These are phyloP conservation scores for Anhinga rufa DNA, from an alignment of 2,113 vertebrate genomes.

Conservation along the genomic window DNA sequence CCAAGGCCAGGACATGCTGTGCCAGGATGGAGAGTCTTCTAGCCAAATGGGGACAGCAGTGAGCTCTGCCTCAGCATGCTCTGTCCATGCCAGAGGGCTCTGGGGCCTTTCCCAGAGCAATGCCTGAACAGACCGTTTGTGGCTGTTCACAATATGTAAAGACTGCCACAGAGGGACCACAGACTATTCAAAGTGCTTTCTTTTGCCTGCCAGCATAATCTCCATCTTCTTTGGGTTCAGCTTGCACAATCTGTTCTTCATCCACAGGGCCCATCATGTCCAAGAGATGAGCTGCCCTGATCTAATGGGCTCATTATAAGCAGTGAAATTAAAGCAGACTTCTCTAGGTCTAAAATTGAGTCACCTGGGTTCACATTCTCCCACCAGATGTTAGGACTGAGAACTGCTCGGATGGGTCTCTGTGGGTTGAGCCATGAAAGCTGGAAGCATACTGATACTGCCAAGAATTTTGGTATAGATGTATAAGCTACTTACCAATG, in stretches of 20 bases:
- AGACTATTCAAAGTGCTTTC: neutral
- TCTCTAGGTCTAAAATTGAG: neutral
- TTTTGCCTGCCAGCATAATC: conserved; percentile 1
- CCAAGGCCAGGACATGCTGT: neutral
- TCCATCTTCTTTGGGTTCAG: neutral
- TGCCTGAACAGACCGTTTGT: neutral
- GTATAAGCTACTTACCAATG: neutral
- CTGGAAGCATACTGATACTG: neutral
- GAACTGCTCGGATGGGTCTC: neutral
- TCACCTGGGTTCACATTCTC: neutral
- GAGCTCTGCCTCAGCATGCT: neutral
- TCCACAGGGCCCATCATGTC: neutral
- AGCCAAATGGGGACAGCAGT: neutral
- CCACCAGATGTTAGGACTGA: neutral
- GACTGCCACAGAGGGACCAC: neutral
- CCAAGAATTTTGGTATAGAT: neutral
- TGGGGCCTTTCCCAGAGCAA: neutral
- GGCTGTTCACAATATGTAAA: neutral
- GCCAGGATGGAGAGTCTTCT: neutral
- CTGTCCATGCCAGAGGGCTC: neutral
- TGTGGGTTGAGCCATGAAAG: neutral
- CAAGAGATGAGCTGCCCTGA: neutral
- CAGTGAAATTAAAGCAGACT: neutral
- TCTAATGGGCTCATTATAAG: neutral
- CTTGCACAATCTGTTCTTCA: conserved; percentile 8